Base-by-base conservation (phyloP, 2,113 vertebrate species). In the Ciconia maguari region DNA sequence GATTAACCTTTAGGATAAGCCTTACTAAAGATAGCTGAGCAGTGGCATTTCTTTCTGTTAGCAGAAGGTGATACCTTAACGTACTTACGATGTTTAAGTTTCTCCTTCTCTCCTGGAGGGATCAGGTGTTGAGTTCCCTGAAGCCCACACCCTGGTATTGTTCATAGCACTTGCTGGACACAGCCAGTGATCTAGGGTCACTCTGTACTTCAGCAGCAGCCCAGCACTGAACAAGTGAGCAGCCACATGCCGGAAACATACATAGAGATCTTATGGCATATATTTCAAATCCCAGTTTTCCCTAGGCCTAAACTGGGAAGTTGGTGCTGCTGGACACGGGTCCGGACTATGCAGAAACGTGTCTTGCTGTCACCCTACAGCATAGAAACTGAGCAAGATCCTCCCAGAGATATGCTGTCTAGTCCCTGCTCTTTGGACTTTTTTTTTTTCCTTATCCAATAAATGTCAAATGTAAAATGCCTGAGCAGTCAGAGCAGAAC, bases 51-150 rank as follows among this genome's bases (percentile, higher is more conserved):
- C 54, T 58, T 54, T 36, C 74, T 69, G 49, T 60, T 74, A 65
- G 22, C 22, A 42, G 69, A 24, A 64, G 74, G 29, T 46, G 41
- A 26, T 6, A 49, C 65, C 19, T 61, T 60, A 42, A 85, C 38
- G 11, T 21, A n/a, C 51, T 52, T 32, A 2, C 0, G 3, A 29
- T 48, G 75, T 79, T 79, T 20, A 2, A 1, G 0, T 51, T 55
- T 55, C 44, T 41, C 58, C 25, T 69, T 9, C 49, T 17, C 3
- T 46, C 68, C 44, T 4, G 4, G 15, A 69, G 20, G 65, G 41
- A 24, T 29, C 64, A 64, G 48, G 12, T 41, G 9, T 15, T 34
- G 20, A 42, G 16, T 2, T 70, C 51, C 78, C 82, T 64, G 62
- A 13, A 69, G 49, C 58, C 61, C 20, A 44, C 32, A 61, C 20